A percentile compares a stretch with the other conserved stretches of the same genome.
Evolutionary conservation across 2,113 vertebrate species (phyloP).

Genomic region (Nothocercus julius): DNA sequence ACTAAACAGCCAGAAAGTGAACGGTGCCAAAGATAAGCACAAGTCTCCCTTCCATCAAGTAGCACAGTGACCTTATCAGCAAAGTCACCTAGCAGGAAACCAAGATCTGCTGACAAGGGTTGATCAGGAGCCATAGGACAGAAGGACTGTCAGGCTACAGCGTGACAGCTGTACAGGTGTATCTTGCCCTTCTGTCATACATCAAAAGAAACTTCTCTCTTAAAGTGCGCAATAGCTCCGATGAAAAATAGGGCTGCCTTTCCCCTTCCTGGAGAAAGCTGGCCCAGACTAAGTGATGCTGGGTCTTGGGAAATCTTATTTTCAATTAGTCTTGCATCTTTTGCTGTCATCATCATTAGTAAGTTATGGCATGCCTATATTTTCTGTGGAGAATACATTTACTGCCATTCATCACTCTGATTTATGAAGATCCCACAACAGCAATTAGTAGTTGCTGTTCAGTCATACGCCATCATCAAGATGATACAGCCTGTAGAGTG

Average conservation of each 20-base stretch:
- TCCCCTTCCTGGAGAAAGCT: not conserved
- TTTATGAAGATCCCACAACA: not conserved
- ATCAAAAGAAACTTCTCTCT: not conserved
- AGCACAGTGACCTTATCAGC: not conserved
- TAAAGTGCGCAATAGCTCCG: not conserved
- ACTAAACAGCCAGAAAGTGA: not conserved
- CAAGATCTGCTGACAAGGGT: not conserved
- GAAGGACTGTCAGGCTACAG: not conserved
- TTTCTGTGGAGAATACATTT: not conserved
- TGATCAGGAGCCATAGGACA: not conserved
- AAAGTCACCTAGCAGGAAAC: not conserved
- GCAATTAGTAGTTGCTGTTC: not conserved
- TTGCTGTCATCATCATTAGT: not conserved
- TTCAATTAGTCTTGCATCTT: not conserved
- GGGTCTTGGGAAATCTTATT: not conserved
- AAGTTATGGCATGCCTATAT: not conserved
- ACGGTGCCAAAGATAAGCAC: not conserved
- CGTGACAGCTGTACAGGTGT: no score
- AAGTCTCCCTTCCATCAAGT: no score
- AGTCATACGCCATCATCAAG: not conserved
- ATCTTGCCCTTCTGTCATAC: not conserved
- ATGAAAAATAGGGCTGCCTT: accelerated
- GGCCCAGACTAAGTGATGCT: not conserved
- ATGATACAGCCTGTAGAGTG: not conserved
- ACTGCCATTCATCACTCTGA: not conserved